Evolutionary conservation across 2,797 vertebrate genomes (phyloP).

Genomic region (Rhynchotus rufescens): DNA sequence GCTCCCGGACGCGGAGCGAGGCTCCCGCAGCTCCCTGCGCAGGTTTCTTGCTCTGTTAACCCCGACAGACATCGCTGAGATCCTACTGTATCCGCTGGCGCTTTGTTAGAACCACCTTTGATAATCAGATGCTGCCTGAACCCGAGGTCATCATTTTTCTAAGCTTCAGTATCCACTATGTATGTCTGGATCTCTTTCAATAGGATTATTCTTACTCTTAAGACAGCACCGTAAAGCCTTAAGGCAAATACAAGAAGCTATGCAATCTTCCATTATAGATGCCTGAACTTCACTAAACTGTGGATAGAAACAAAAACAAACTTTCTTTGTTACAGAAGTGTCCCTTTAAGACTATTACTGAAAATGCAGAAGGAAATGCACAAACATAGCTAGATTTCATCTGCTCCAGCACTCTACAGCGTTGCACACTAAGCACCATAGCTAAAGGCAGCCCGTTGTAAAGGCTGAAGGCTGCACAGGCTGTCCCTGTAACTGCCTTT

Average conservation of each 20-base stretch:
- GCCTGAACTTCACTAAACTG: neutral
- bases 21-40: neutral
- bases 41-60: neutral
- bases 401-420: neutral
- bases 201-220: neutral
- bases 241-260: neutral
- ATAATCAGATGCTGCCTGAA: neutral
- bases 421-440: neutral
- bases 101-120: neutral
- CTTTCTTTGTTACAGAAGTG: neutral
- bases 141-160: neutral
- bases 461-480: neutral
- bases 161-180: neutral
- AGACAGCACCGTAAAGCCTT: neutral
- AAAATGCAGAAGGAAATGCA: neutral
- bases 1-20: neutral
- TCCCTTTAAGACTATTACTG: neutral
- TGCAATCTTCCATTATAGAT: neutral
- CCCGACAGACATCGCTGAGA: neutral
- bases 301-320: neutral
- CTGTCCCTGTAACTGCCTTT: neutral
- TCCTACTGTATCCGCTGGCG: neutral
- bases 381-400: neutral
- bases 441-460: neutral
- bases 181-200: neutral